Base-by-base conservation (phyloP, 2,888 invertebrate species). In the Girardia tigrina region DNA sequence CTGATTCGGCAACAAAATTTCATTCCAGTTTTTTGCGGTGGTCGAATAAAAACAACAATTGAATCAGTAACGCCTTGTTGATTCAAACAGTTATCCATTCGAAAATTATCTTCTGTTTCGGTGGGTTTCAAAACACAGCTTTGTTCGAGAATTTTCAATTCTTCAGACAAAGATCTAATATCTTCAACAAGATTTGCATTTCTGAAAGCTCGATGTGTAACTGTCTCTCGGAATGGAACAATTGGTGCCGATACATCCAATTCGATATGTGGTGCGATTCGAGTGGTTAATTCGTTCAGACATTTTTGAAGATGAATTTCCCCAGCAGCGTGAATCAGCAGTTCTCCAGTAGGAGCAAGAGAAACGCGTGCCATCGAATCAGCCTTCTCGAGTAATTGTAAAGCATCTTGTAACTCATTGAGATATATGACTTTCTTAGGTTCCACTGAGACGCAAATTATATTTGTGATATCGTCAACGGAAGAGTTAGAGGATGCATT, bases 281-380 rank as follows among this genome's bases (percentile, higher is more conserved):
- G 28, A 1, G 88, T 87, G 78, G 88, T 89, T 74, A 98, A 87
- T 86, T 98, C 98, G 82, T 91, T 91, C 2, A 98, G 86, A 85
- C 98, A 98, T 81, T 94, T 89, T 82, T 95, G 91, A 74, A 98
- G 87, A 85, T 98, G 98, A 0, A 98, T 91, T 86, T 98, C 94
- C 0, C 98, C 98, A 0, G 95, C 91, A 0, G 97, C 94, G 0
- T 92, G 88, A 29, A 99, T 86, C 0, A 98, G 91, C 82, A 93
- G 90, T 82, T 98, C 97, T 0, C 98, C 98, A 0, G 90, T 76
- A 8, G 23, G 28, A 16, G 69, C 16, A 0, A 76, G 92, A 20
- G 83, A 77, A 2, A 86, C 82, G 76, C 82, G 80, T 0, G 94
- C 94, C 84, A 94, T 92, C 0, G 94, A 91, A 85, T 97, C 95